Conservation (phyloP, 2,888 invertebrate genomes). For the Elegia similella region DNA sequence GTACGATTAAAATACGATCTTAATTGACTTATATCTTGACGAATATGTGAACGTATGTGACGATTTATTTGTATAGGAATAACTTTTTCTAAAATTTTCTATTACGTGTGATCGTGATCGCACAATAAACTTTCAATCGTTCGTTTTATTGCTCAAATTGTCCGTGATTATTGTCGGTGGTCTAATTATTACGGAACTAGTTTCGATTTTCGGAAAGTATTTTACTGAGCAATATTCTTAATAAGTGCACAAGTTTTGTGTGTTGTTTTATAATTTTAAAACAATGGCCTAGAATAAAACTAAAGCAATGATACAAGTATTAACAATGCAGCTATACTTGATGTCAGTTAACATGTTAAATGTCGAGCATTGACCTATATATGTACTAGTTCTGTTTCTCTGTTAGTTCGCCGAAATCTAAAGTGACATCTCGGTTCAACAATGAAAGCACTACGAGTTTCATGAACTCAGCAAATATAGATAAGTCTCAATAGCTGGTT, state of each 20-base stretch:
- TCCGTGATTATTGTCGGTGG: conserved; percentile 7
- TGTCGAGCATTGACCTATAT: no score
- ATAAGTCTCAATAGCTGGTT: no score
- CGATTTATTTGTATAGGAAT: conserved; percentile 6
- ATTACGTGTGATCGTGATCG: conserved; percentile 5
- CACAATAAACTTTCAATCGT: conserved; percentile 8
- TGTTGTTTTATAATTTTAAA: conserved; percentile 8
- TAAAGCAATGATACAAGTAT: conserved; percentile 6
- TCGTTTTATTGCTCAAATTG: conserved; percentile 10
- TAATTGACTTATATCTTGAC: background rate
- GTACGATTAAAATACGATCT: conserved; percentile 7
- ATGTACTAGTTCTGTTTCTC: no score
- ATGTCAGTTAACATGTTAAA: no score
- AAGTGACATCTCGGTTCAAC: no score
- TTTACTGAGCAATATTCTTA: conserved; percentile 11
- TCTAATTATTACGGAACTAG: conserved; percentile 3
- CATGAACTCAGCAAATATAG: no score
- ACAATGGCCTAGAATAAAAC: conserved; percentile 19
- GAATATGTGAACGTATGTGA: background rate
- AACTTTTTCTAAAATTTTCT: conserved; percentile 11
- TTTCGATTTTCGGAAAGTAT: conserved; percentile 10
- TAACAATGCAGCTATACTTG: background rate
- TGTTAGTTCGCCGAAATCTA: no score
- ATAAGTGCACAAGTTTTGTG: conserved; percentile 5
- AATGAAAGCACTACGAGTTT: no score